Conservation (phyloP, 1,140 invertebrate species). For the Vanessa tameamea region DNA sequence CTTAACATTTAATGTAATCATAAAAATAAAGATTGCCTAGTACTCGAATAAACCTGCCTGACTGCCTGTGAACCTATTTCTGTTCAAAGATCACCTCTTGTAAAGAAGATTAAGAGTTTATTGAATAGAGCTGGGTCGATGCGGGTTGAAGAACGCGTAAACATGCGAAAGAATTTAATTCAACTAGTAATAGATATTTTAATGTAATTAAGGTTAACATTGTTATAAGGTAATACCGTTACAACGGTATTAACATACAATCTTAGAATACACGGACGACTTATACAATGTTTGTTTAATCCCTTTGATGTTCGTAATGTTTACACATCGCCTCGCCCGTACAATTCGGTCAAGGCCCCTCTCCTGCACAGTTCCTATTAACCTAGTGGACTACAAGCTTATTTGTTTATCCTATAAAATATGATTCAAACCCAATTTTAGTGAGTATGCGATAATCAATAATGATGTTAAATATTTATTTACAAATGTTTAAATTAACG, state of each 20-base stretch:
- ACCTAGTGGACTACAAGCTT: background rate
- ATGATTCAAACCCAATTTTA: background rate
- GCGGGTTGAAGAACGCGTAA: too few relatives aligned
- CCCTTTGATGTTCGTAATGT: background rate
- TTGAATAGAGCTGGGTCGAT: too few relatives aligned
- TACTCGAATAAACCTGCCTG: too few relatives aligned
- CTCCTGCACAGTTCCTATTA: background rate
- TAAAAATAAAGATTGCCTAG: too few relatives aligned
- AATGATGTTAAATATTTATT: background rate
- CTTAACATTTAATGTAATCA: too few relatives aligned
- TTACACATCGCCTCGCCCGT: background rate
- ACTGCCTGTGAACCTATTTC: too few relatives aligned
- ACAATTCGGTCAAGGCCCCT: constrained; percentile 7
- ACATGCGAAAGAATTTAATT: too few relatives aligned
- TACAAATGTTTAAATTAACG: background rate
- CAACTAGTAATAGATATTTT: too few relatives aligned
- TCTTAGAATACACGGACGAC: background rate
- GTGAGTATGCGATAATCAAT: background rate
- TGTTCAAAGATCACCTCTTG: too few relatives aligned
- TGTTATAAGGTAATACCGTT: background rate
- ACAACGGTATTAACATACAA: background rate
- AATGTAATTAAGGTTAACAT: too few relatives aligned
- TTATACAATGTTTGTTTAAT: constrained; percentile 2
- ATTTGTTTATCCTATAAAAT: background rate
- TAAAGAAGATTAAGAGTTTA: too few relatives aligned